Evolutionary conservation across 2,113 vertebrate genomes (phyloP).

Genomic region (Grammatotria lemairii): DNA sequence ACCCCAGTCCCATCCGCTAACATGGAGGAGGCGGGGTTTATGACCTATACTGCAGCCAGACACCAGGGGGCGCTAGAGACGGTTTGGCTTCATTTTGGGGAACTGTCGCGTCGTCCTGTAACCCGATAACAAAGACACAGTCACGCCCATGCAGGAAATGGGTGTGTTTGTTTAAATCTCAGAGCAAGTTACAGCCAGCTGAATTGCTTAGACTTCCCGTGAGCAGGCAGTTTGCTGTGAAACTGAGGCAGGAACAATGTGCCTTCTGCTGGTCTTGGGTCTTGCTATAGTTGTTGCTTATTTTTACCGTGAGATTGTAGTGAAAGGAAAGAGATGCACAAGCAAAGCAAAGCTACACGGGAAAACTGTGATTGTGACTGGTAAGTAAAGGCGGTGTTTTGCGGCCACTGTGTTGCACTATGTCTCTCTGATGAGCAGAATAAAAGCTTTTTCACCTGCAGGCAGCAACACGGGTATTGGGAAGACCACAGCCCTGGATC

Average conservation of each 20-base stretch:
- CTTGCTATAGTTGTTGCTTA: slow-evolving; percentile 56
- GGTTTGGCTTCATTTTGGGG: too few relatives aligned
- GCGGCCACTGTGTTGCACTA: background rate
- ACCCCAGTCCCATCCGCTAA: too few relatives aligned
- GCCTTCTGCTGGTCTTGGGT: slow-evolving; percentile 23
- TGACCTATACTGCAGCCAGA: too few relatives aligned
- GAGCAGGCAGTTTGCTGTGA: background rate
- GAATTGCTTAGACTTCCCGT: background rate
- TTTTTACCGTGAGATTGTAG: slow-evolving; percentile 47
- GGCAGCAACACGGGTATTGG: slow-evolving; percentile 87
- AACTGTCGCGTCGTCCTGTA: too few relatives aligned
- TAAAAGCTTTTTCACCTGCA: slow-evolving; percentile 16
- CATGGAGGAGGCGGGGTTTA: too few relatives aligned
- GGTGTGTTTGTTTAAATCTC: background rate
- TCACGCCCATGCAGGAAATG: background rate
- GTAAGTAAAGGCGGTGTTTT: slow-evolving; percentile 49
- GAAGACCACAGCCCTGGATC: slow-evolving; percentile 80
- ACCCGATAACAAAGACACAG: background rate
- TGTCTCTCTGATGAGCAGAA: background rate
- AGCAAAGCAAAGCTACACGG: slow-evolving; percentile 62
- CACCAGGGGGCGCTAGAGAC: too few relatives aligned
- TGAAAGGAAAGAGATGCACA: slow-evolving; percentile 50
- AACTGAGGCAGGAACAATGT: slow-evolving; percentile 6
- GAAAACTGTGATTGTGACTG: slow-evolving; percentile 81
- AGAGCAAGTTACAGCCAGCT: background rate